Evolutionary conservation across 2,797 vertebrate species (phyloP).

Genomic region (Periophthalmus magnuspinnatus): DNA sequence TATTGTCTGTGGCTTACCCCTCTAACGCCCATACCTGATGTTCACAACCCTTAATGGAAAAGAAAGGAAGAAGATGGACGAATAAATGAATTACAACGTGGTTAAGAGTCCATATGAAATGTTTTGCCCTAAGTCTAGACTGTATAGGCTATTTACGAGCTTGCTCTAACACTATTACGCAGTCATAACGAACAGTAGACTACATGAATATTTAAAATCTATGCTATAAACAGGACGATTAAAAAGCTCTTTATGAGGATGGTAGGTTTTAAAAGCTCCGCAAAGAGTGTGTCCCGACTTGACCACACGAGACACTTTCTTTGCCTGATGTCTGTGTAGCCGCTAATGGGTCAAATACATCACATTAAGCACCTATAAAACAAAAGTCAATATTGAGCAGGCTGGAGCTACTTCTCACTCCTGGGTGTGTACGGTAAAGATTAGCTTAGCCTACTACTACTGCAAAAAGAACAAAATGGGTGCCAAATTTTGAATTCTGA

Average conservation of each 20-base stretch:
- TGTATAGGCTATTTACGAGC: neutral
- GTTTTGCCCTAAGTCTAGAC: neutral
- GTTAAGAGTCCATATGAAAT: neutral
- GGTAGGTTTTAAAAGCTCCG: constrained; percentile 2
- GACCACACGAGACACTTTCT: constrained; percentile 17
- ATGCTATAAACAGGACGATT: neutral
- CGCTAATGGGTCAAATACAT: constrained; percentile 36
- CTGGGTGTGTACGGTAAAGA: constrained; percentile 26
- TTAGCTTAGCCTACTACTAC: neutral
- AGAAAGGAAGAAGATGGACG: neutral
- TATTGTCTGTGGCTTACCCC: neutral
- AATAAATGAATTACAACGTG: neutral
- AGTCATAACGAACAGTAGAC: constrained; percentile 10
- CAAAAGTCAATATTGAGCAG: constrained; percentile 45
- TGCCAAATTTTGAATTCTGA: neutral
- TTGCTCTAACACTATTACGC: neutral
- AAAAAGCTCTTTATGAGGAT: constrained; percentile 13
- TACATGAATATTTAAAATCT: neutral
- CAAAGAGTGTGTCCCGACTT: constrained; percentile 7
- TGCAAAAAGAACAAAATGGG: constrained; percentile 19
- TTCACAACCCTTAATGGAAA: neutral
- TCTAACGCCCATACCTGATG: neutral
- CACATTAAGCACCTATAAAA: constrained; percentile 42
- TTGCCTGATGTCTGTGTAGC: constrained; percentile 35
- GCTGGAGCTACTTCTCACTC: constrained; percentile 20